Evolutionary conservation across 2,888 invertebrate species (phyloP).

Genomic region (Epistrophe grossulariae): DNA sequence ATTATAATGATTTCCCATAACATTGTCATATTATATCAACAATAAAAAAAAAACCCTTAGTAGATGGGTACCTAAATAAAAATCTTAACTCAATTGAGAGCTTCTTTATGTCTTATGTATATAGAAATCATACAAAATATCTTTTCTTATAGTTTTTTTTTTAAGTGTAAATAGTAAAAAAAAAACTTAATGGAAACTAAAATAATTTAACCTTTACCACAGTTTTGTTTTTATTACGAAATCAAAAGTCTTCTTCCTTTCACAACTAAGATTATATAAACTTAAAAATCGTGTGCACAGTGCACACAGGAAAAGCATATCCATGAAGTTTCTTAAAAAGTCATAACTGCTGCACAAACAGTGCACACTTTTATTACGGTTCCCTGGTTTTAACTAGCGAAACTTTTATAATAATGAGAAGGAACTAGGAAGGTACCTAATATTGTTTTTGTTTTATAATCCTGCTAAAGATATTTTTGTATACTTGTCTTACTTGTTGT

Average conservation of each 20-base stretch:
- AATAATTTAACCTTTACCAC: neutral
- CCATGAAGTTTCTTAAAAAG: slow-evolving; percentile 32
- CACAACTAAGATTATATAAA: slow-evolving; percentile 3
- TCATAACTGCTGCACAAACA: slow-evolving; percentile 24
- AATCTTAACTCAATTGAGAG: too few relatives aligned
- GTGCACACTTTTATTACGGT: slow-evolving; percentile 55
- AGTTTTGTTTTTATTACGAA: neutral
- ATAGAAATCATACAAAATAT: too few relatives aligned
- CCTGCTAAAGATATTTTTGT: neutral
- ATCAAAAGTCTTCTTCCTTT: slow-evolving; percentile 3
- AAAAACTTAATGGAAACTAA: neutral
- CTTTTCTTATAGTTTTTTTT: neutral
- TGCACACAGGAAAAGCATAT: slow-evolving; percentile 14
- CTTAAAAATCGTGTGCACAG: neutral
- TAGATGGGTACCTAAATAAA: too few relatives aligned
- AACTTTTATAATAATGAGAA: slow-evolving; percentile 63
- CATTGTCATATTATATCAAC: too few relatives aligned
- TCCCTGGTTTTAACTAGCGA: slow-evolving; percentile 38
- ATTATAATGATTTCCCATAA: too few relatives aligned
- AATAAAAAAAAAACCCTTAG: too few relatives aligned
- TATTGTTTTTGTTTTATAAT: neutral
- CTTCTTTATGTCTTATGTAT: too few relatives aligned
- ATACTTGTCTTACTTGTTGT: neutral
- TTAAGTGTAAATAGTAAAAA: neutral
- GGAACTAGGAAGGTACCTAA: neutral